Conservation (phyloP, 2,797 vertebrate species). For the Clarias laeviceps region DNA sequence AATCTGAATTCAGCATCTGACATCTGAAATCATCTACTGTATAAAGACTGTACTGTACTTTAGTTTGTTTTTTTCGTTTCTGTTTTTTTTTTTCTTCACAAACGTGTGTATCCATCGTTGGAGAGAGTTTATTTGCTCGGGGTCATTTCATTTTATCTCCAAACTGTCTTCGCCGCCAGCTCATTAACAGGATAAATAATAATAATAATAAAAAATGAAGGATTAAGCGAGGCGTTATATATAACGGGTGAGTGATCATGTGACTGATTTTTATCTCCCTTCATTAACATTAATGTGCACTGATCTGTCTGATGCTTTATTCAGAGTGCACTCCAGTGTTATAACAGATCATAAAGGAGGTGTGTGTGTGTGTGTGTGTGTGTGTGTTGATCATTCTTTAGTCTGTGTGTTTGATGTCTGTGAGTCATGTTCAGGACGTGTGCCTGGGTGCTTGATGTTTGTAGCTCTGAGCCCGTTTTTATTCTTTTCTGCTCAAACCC, state of each 20-base stretch:
- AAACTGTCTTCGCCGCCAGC: background rate
- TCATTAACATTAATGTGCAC: background rate
- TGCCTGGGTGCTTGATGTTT: constrained; percentile 33
- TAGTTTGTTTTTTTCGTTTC: background rate
- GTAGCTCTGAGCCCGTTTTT: background rate
- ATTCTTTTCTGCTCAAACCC: constrained; percentile 12
- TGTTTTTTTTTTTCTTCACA: background rate
- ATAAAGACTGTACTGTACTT: no score
- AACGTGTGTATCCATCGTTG: background rate
- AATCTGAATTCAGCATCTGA: background rate
- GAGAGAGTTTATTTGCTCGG: background rate
- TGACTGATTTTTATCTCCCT: constrained; percentile 3
- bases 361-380: background rate
- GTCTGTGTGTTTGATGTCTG: constrained; percentile 26
- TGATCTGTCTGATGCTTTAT: background rate
- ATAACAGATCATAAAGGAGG: background rate
- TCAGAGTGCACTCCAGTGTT: background rate
- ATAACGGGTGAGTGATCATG: background rate
- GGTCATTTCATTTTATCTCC: background rate
- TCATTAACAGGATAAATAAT: background rate
- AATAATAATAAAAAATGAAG: no score
- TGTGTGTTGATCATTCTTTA: background rate
- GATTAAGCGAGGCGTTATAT: background rate
- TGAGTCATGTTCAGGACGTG: constrained; percentile 25
- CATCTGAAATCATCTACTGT: background rate